A percentile compares a stretch with the other conserved stretches of the same genome.
phyloP scores from a whole-genome alignment of 2,797 vertebrate species.

The Macrochelys suwanniensis region DNA sequence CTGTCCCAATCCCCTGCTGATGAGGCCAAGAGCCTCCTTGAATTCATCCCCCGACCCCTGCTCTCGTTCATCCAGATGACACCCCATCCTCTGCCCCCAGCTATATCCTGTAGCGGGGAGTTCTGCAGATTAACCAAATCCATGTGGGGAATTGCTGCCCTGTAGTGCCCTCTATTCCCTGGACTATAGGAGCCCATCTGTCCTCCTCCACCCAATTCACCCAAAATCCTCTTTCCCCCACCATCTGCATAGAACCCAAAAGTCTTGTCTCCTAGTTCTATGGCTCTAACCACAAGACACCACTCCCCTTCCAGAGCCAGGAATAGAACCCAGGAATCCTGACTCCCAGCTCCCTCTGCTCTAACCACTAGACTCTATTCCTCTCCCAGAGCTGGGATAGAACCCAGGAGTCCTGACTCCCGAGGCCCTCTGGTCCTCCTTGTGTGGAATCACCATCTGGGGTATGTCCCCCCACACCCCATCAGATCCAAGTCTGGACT shows the following conservation, averaged over 20 bases:
- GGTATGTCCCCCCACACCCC: background rate
- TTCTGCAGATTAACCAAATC: background rate
- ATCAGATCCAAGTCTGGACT: background rate
- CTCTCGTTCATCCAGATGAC: background rate
- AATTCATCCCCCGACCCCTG: background rate
- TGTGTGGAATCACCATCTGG: background rate
- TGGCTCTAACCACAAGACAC: background rate
- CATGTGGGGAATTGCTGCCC: background rate
- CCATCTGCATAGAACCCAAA: background rate
- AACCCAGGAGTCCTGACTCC: background rate
- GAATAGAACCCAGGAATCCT: background rate
- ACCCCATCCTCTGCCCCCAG: background rate
- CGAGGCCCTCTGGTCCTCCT: background rate
- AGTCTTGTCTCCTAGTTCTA: background rate
- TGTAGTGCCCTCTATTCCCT: background rate
- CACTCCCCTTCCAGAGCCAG: background rate
- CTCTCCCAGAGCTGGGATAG: background rate
- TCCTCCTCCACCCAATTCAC: background rate
- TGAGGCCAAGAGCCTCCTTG: background rate
- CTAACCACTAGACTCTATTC: background rate
- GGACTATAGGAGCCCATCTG: background rate
- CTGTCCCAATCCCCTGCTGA: background rate
- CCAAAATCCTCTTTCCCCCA: background rate
- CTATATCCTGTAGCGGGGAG: background rate
- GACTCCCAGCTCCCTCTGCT: background rate